Percentiles rank a stretch among this genome's conserved stretches.
phyloP scores from a whole-genome alignment of 2,888 invertebrate genomes.

The Augochlorella aurata region DNA sequence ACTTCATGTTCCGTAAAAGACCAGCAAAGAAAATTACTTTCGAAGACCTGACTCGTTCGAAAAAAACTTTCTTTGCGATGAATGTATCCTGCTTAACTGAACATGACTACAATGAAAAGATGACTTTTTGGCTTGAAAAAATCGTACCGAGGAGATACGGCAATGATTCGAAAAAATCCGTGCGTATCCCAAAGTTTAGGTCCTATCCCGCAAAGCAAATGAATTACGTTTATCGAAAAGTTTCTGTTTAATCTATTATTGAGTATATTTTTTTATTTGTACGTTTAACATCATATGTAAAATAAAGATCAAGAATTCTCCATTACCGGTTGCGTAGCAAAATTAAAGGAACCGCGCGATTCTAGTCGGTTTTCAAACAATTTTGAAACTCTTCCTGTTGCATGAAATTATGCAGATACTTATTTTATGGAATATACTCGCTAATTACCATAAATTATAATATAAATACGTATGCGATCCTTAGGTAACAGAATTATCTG shows the following conservation, averaged over 20 bases:
- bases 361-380: background rate
- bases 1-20: background rate
- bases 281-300: constrained; percentile 11
- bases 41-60: too few relatives aligned
- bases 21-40: background rate
- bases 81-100: too few relatives aligned
- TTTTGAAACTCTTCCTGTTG: background rate
- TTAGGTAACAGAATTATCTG: constrained; percentile 59
- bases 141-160: constrained; percentile 38
- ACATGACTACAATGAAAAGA: background rate
- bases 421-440: constrained; percentile 2
- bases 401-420: constrained; percentile 20
- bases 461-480: background rate
- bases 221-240: constrained; percentile 15
- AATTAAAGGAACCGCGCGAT: constrained; percentile 2
- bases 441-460: constrained; percentile 3
- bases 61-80: too few relatives aligned
- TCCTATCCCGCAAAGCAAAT: background rate
- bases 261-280: constrained; percentile 20
- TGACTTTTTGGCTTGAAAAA: constrained; percentile 28
- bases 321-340: background rate
- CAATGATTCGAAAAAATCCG: constrained; percentile 77
- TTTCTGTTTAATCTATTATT: constrained; percentile 45
- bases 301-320: constrained; percentile 7
- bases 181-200: constrained; percentile 43